Percentiles rank a stretch among this genome's conserved stretches.
phyloP scores from a whole-genome alignment of 2,888 invertebrate genomes.

The Eustalomyia histrio region DNA sequence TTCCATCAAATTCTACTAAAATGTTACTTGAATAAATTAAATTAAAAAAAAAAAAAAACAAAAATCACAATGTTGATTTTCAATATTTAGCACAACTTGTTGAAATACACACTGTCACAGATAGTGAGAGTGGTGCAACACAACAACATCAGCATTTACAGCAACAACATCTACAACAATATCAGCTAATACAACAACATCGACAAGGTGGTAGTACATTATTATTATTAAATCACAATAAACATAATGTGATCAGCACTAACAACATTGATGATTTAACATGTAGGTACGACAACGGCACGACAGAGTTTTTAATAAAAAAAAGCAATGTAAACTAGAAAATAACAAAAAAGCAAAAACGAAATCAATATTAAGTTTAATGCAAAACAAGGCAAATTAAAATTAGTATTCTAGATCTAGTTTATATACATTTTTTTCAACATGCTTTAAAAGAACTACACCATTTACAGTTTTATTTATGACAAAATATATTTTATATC shows the following conservation, averaged over 20 bases:
- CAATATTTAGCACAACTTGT: slow-evolving; percentile 75
- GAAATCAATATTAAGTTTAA: slow-evolving; percentile 12
- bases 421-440: slow-evolving; percentile 24
- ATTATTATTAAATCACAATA: slow-evolving; percentile 55
- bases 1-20: slow-evolving; percentile 38
- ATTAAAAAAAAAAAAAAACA: no score
- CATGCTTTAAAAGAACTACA: slow-evolving; percentile 18
- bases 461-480: not conserved
- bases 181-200: slow-evolving; percentile 58
- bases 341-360: slow-evolving; percentile 20
- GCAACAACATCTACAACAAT: slow-evolving; percentile 41
- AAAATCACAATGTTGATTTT: slow-evolving; percentile 58
- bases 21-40: slow-evolving; percentile 45
- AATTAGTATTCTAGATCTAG: slow-evolving; percentile 40
- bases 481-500: not conserved
- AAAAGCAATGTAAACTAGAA: slow-evolving; percentile 27
- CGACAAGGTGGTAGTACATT: slow-evolving; percentile 47
- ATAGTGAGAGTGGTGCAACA: slow-evolving; percentile 69
- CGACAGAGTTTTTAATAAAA: slow-evolving; percentile 49
- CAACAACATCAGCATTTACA: slow-evolving; percentile 34
- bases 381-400: slow-evolving; percentile 36
- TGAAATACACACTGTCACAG: slow-evolving; percentile 74
- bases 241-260: slow-evolving; percentile 59
- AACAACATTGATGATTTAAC: slow-evolving; percentile 66
- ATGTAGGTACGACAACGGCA: slow-evolving; percentile 68